Conservation (phyloP, 1,140 invertebrate genomes). For the Psilanteris sp. region DNA sequence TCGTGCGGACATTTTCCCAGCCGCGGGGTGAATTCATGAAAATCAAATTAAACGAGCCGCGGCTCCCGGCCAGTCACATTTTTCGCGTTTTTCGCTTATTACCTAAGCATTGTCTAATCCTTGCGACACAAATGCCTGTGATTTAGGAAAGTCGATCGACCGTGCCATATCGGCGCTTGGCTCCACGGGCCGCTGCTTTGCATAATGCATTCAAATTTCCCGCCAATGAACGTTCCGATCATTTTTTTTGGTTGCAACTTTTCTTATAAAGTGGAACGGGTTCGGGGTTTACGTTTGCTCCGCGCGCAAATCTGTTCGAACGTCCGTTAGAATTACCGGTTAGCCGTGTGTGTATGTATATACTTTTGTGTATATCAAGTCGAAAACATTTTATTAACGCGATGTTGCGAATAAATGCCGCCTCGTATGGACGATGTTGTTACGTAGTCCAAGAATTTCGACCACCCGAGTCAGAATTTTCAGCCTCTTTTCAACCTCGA, state of each 20-base stretch:
- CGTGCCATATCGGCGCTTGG: neutral
- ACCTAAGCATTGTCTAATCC: constrained; percentile 31
- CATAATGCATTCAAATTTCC: constrained; percentile 30
- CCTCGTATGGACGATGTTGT: no score
- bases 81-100: constrained; percentile 44
- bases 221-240: neutral
- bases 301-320: neutral
- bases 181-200: constrained; percentile 23
- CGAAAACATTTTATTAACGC: no score
- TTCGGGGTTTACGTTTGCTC: no score
- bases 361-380: no score
- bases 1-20: constrained; percentile 47
- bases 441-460: no score
- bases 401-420: no score
- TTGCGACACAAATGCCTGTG: constrained; percentile 23
- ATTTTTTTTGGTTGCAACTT: constrained; percentile 15
- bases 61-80: constrained; percentile 10
- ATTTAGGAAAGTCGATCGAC: constrained; percentile 24
- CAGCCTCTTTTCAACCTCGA: no score
- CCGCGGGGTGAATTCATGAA: constrained; percentile 42
- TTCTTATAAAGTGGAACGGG: constrained; percentile 16
- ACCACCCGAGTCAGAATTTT: no score
- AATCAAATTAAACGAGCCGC: constrained; percentile 48
- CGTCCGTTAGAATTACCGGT: neutral
- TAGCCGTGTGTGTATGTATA: no score